Percentiles rank a stretch among this genome's conserved stretches.
Evolutionary conservation across 2,797 vertebrate species (phyloP).

Genomic region (Tapirus indicus): DNA sequence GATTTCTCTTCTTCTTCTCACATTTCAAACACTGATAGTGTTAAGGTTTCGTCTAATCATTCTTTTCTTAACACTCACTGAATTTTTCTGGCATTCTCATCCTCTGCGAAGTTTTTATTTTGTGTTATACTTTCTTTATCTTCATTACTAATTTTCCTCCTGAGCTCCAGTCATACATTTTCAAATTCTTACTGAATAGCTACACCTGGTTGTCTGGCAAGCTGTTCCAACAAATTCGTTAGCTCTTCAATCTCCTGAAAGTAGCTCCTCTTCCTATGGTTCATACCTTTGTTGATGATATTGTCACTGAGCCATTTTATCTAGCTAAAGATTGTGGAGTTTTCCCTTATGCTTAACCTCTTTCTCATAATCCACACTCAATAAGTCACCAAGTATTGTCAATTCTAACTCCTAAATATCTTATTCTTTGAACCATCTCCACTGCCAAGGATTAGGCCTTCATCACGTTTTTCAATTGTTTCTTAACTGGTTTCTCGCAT

Average conservation of each 20-base stretch:
- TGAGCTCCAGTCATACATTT: neutral
- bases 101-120: neutral
- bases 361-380: neutral
- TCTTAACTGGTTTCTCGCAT: neutral
- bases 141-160: neutral
- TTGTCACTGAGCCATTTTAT: neutral
- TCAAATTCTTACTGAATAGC: neutral
- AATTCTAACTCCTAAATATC: neutral
- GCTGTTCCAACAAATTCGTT: neutral
- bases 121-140: neutral
- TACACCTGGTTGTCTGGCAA: neutral
- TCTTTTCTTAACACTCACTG: neutral
- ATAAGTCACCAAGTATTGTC: neutral
- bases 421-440: neutral
- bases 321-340: neutral
- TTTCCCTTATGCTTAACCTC: neutral
- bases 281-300: neutral
- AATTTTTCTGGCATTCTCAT: neutral
- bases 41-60: neutral
- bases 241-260: neutral
- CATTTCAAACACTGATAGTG: neutral
- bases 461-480: neutral
- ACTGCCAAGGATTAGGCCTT: neutral
- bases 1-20: neutral
- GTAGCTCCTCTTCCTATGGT: neutral